Evolutionary conservation across 2,888 invertebrate species (phyloP).

Genomic region (Drosophila fulvimacula): DNA sequence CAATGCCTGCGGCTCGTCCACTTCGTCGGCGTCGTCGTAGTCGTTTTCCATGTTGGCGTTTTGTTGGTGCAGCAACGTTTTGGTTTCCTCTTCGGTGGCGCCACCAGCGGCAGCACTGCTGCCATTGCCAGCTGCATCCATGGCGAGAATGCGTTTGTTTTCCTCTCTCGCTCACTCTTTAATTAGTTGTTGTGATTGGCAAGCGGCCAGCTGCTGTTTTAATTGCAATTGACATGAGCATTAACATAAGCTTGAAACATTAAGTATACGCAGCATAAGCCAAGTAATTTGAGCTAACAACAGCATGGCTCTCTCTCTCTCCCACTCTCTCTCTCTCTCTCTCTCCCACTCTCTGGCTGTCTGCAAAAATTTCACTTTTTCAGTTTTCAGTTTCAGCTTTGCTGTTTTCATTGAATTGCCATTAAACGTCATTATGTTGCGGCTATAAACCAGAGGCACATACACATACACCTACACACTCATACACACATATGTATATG

Average conservation of each 20-base stretch:
- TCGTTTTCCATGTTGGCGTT: constrained; percentile 42
- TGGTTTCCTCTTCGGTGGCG: constrained; percentile 39
- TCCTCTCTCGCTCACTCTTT: background rate
- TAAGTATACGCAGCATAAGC: constrained; percentile 14
- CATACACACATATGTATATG: background rate
- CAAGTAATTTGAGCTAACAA: constrained; percentile 22
- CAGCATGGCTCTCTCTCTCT: background rate
- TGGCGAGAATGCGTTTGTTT: constrained; percentile 21
- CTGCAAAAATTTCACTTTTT: constrained; percentile 49
- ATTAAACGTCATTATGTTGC: constrained; percentile 52
- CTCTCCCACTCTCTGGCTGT: background rate
- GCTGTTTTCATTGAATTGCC: constrained; percentile 57
- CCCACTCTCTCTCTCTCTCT: constrained; percentile 3
- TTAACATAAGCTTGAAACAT: constrained; percentile 33
- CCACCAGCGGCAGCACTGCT: constrained; percentile 26
- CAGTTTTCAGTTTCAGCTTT: constrained; percentile 47
- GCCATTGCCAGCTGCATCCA: constrained; percentile 41
- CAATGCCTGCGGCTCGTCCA: constrained; percentile 46
- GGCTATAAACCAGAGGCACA: constrained; percentile 20
- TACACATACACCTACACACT: background rate
- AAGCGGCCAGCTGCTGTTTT: constrained; percentile 39
- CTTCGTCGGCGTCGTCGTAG: constrained; percentile 24
- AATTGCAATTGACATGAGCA: constrained; percentile 37
- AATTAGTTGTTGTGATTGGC: constrained; percentile 25
- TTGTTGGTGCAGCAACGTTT: constrained; percentile 26